Conservation (phyloP, 2,888 invertebrate species). For the Leucania comma region DNA sequence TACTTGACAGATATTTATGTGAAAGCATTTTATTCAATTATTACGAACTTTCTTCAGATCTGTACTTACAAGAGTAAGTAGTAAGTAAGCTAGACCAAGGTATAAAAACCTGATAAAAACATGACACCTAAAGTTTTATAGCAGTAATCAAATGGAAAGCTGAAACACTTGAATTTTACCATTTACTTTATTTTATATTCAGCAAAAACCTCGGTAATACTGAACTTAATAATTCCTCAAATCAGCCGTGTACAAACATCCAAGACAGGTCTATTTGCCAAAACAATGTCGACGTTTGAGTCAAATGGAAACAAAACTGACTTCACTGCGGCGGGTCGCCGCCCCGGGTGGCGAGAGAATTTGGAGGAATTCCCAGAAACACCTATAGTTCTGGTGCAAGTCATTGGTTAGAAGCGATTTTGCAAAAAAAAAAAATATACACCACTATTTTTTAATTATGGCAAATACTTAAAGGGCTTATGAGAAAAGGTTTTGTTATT, state of each 20-base stretch:
- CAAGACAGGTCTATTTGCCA: constrained; percentile 46
- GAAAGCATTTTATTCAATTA: too few relatives aligned
- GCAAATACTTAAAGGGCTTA: too few relatives aligned
- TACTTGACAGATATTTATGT: too few relatives aligned
- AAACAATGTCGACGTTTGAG: constrained; percentile 56
- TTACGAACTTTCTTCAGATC: too few relatives aligned
- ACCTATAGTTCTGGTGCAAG: constrained; percentile 45
- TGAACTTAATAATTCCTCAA: constrained; percentile 3
- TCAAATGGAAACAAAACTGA: constrained; percentile 57
- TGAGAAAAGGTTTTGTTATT: too few relatives aligned
- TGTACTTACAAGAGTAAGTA: too few relatives aligned
- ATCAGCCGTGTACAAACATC: constrained; percentile 23
- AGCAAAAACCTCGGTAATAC: not conserved
- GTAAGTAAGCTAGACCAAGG: too few relatives aligned
- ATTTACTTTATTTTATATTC: not conserved
- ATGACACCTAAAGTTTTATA: not conserved
- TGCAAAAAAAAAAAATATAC: not conserved
- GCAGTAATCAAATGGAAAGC: not conserved
- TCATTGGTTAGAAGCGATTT: not conserved
- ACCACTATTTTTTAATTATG: too few relatives aligned
- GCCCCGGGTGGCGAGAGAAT: constrained; percentile 31
- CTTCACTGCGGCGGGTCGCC: constrained; percentile 42
- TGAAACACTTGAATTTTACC: not conserved
- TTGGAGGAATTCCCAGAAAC: constrained; percentile 31
- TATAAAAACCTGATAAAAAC: too few relatives aligned